Conservation (phyloP, 2,888 invertebrate species). For the Lycaena phlaeas region DNA sequence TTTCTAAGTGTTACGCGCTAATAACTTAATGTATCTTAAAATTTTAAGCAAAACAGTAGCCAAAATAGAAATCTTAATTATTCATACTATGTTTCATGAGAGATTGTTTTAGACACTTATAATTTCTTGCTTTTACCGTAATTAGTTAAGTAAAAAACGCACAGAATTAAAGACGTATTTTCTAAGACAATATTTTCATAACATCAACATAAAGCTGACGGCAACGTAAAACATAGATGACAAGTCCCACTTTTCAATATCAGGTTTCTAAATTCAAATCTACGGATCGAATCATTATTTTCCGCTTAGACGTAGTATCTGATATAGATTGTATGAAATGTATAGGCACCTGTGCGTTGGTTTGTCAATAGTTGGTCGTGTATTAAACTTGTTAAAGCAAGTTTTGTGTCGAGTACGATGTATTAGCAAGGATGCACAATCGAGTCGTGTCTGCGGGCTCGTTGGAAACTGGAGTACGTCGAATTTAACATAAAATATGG, state of each 20-base stretch:
- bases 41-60: background rate
- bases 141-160: conserved; percentile 1
- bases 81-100: conserved; percentile 1
- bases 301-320: conserved; percentile 3
- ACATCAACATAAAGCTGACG: background rate
- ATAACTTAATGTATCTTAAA: conserved; percentile 7
- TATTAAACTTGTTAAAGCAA: conserved; percentile 9
- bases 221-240: background rate
- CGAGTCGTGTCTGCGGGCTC: conserved; percentile 48
- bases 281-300: conserved; percentile 6
- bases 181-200: background rate
- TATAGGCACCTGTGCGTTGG: conserved; percentile 8
- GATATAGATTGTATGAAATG: conserved; percentile 5
- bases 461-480: conserved; percentile 41
- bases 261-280: conserved; percentile 7
- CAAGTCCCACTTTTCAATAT: background rate
- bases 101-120: conserved; percentile 3
- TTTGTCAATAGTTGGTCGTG: conserved; percentile 9
- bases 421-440: conserved; percentile 52
- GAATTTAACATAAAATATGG: conserved; percentile 56
- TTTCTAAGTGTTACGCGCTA: conserved; percentile 9
- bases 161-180: background rate
- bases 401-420: conserved; percentile 17
- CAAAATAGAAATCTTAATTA: conserved; percentile 8
- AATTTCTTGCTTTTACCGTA: background rate